Base-by-base conservation (phyloP, 2,888 invertebrate species). In the Noctua fimbriata region DNA sequence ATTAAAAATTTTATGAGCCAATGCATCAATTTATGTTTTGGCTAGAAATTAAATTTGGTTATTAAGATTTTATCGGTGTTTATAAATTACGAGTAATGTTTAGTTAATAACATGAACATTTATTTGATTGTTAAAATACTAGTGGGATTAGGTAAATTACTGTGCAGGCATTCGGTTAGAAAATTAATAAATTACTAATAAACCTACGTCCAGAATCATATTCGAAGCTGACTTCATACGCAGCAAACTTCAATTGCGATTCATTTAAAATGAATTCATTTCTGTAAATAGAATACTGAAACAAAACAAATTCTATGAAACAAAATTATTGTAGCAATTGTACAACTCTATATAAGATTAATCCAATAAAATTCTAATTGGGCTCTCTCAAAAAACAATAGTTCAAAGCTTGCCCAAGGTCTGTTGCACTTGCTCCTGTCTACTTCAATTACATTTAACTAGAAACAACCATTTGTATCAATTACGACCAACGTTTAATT, bases 401-500 rank as follows among this genome's bases (percentile, higher is more conserved):
- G 82, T 78, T 85, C 77, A 79, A 52, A 84, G 69, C 58, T 82
- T 79, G 81, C 77, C 67, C 76, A 89, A 89, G 89, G 88, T 89
- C 91, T 90, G 90, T 88, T 93, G 93, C 93, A 94, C 93, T 94
- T 93, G 92, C 89, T 90, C 83, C 85, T 88, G 90, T 91, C 91
- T 91, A 88, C 90, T 93, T 93, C 95, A 96, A 96, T 97, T 96
- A 94, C 88, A 89, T 93, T 95, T 94, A 96, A 96, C 95, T 95
- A 94, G 94, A 92, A 95, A 96, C 94, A 94, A 91, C 96, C 96
- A 96, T 97, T 96, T 95, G 93, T 97, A 94, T 96, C 96, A 97
- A 96, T 97, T 96, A 95, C 93, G 92, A 89, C 86, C 92, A 89
- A 91, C 93, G 92, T 93, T 96, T 95, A 96, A 96, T 96, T 96